phyloP scores from a whole-genome alignment of 2,113 vertebrate species.

The Cyphomyrus discorhynchus region DNA sequence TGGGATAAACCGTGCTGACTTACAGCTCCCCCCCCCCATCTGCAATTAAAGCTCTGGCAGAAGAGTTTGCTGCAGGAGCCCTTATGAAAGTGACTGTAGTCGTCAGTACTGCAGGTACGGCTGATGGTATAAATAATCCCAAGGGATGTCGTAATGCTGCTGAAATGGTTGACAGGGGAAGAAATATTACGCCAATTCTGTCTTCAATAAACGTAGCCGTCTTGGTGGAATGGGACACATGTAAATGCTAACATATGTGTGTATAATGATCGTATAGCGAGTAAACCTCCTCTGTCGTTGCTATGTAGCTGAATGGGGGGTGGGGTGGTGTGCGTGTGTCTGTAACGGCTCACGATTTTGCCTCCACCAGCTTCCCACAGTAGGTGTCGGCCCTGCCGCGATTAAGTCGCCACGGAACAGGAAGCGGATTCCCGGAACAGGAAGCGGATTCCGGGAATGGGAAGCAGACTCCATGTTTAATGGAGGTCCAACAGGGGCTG shows the following conservation, averaged over 20 bases:
- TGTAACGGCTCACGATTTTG: neutral
- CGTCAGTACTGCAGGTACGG: neutral
- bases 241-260: neutral
- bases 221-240: neutral
- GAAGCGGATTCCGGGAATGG: slow-evolving; percentile 28
- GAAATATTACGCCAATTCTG: neutral
- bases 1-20: neutral
- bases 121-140: neutral
- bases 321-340: neutral
- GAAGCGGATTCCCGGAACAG: slow-evolving; percentile 28
- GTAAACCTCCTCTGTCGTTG: neutral
- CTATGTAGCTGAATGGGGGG: neutral
- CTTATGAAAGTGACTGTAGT: neutral
- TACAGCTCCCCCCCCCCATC: neutral
- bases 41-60: neutral
- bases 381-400: neutral
- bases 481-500: slow-evolving; percentile 31
- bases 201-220: neutral
- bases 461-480: slow-evolving; percentile 39
- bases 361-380: neutral
- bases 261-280: too few relatives aligned
- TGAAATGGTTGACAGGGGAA: neutral
- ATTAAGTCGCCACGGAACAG: slow-evolving; percentile 14
- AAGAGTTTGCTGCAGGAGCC: neutral
- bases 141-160: neutral